These are phyloP conservation scores for Petaurus breviceps DNA, from an alignment of 2,113 vertebrate species.

Conservation along the genomic window DNA sequence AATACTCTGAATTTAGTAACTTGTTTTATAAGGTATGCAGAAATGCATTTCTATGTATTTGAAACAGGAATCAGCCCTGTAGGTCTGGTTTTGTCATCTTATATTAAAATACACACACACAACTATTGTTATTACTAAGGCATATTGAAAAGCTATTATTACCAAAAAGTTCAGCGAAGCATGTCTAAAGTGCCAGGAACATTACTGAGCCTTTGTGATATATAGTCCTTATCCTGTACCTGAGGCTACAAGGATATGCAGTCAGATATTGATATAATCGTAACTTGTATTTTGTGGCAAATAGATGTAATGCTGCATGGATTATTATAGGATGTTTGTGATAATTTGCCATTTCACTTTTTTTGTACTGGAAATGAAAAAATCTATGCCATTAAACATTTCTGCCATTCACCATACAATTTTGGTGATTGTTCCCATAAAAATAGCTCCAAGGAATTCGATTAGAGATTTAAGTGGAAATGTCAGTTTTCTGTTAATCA, in stretches of 20 bases:
- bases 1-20: conserved; percentile 58
- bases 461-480: conserved; percentile 56
- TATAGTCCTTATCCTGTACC: conserved; percentile 26
- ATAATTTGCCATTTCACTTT: conserved; percentile 71
- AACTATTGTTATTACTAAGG: conserved; percentile 59
- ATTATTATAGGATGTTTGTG: conserved; percentile 70
- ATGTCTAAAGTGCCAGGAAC: conserved; percentile 21
- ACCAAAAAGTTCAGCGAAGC: conserved; percentile 9
- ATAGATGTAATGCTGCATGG: conserved; percentile 63
- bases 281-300: conserved; percentile 67
- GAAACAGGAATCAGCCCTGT: conserved; percentile 44
- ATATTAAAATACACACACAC: conserved; percentile 13
- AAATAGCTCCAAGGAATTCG: conserved; percentile 62
- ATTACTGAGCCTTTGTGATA: conserved; percentile 58
- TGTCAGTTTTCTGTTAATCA: conserved; percentile 70
- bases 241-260: conserved; percentile 52
- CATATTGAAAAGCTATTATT: conserved; percentile 53
- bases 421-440: conserved; percentile 55
- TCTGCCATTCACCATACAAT: conserved; percentile 37
- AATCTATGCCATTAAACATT: conserved; percentile 61
- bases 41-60: conserved; percentile 62
- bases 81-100: conserved; percentile 51
- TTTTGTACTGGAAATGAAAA: conserved; percentile 66
- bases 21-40: conserved; percentile 65
- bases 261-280: conserved; percentile 57